A percentile compares a stretch with the other conserved stretches of the same genome.
These are phyloP conservation scores for Pentalonia nigronervosa DNA, from an alignment of 1,140 invertebrate genomes.

Conservation along the genomic window DNA sequence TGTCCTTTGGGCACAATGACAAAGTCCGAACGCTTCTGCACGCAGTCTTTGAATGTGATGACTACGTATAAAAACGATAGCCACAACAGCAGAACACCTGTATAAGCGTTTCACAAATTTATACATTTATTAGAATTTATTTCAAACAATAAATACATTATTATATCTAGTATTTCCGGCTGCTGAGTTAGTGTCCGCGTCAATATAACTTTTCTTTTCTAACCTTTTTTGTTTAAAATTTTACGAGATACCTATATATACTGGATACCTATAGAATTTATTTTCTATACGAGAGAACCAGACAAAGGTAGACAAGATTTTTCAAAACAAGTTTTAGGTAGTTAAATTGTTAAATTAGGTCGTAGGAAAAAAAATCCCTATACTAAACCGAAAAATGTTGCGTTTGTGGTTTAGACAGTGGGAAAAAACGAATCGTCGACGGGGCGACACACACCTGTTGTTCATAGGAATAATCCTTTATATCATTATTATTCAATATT, in stretches of 20 bases:
- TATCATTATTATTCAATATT: not conserved
- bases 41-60: slow-evolving; percentile 42
- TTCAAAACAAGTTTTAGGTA: not conserved
- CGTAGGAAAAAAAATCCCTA: not conserved
- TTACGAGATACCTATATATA: no score
- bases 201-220: not conserved
- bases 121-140: not conserved
- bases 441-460: not conserved
- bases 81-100: slow-evolving; percentile 30
- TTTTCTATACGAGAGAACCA: not conserved
- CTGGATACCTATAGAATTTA: not conserved
- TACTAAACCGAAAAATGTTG: not conserved
- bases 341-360: not conserved
- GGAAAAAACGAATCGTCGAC: not conserved
- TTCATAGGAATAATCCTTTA: not conserved
- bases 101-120: slow-evolving; percentile 35
- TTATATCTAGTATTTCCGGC: no score
- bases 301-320: not conserved
- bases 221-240: not conserved
- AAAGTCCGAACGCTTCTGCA: slow-evolving; percentile 34
- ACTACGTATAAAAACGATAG: slow-evolving; percentile 32
- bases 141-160: not conserved
- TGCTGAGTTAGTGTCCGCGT: not conserved
- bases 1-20: slow-evolving; percentile 7
- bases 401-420: not conserved